Evolutionary conservation across 2,113 vertebrate genomes (phyloP).

Genomic region (Acrocephalus arundinaceus): DNA sequence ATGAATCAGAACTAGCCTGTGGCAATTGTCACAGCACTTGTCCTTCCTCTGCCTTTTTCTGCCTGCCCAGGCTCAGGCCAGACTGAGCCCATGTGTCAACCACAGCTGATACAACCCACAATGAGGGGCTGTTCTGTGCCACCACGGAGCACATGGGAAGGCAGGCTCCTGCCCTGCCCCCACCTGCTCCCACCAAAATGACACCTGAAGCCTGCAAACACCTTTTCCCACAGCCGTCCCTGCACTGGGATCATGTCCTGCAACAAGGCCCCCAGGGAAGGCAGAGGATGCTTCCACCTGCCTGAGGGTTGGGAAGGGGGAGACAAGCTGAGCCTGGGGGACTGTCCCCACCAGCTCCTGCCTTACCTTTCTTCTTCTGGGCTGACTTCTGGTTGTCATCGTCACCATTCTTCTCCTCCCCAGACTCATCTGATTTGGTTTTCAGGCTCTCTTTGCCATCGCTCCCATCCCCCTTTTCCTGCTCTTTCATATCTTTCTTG

Average conservation of each 20-base stretch:
- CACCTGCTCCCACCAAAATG: not conserved
- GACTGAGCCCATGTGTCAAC: fast-evolving
- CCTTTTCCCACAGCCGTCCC: not conserved
- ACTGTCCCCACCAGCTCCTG: not conserved
- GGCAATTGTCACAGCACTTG: not conserved
- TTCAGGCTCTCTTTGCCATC: slow-evolving; percentile 92
- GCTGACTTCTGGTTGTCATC: slow-evolving; percentile 91
- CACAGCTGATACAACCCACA: not conserved
- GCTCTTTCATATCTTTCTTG: slow-evolving; percentile 91
- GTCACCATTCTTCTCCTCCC: slow-evolving; percentile 94
- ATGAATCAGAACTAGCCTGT: not conserved
- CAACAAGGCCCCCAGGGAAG: not conserved
- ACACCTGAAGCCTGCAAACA: not conserved
- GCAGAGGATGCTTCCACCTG: not conserved
- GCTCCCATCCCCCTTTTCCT: slow-evolving; percentile 89
- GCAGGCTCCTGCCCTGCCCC: not conserved
- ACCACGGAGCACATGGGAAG: fast-evolving
- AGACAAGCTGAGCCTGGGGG: not conserved
- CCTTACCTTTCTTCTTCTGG: slow-evolving; percentile 91
- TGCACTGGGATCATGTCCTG: fast-evolving
- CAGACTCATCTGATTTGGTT: slow-evolving; percentile 92
- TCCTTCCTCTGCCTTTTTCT: not conserved
- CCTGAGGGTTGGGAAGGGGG: fast-evolving
- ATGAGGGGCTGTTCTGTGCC: not conserved
- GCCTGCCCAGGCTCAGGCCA: not conserved